phyloP scores from a whole-genome alignment of 2,797 vertebrate species.

The Ptychadena robeensis region DNA sequence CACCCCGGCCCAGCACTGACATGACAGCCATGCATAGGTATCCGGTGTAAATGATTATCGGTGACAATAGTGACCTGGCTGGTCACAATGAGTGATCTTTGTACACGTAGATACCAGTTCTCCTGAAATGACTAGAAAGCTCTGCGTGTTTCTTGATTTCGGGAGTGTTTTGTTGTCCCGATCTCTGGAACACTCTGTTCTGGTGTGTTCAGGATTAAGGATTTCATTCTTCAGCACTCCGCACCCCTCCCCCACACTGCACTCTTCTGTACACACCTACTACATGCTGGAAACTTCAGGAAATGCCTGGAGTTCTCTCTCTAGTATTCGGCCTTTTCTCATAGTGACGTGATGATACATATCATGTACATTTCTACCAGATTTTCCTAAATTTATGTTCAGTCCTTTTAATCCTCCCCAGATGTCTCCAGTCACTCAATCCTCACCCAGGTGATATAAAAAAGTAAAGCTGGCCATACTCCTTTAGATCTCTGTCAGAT shows the following conservation, averaged over 20 bases:
- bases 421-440: too few relatives aligned
- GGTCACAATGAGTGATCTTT: background rate
- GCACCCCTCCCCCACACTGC: background rate
- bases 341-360: too few relatives aligned
- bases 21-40: background rate
- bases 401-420: too few relatives aligned
- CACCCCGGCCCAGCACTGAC: background rate
- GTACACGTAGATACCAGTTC: background rate
- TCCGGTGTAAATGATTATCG: background rate
- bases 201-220: slow-evolving; percentile 24
- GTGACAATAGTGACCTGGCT: background rate
- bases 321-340: too few relatives aligned
- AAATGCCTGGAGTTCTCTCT: background rate
- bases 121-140: slow-evolving; percentile 33
- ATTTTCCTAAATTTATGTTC: too few relatives aligned
- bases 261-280: slow-evolving; percentile 25
- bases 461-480: too few relatives aligned
- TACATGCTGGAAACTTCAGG: background rate
- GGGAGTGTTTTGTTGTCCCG: slow-evolving; percentile 24
- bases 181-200: slow-evolving; percentile 50
- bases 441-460: too few relatives aligned
- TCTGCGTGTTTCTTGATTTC: slow-evolving; percentile 26
- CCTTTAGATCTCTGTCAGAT: too few relatives aligned
- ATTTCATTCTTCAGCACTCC: slow-evolving; percentile 9
- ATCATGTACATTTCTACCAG: too few relatives aligned